Evolutionary conservation across 2,888 invertebrate genomes (phyloP).

Genomic region (Yponomeuta cagnagella): DNA sequence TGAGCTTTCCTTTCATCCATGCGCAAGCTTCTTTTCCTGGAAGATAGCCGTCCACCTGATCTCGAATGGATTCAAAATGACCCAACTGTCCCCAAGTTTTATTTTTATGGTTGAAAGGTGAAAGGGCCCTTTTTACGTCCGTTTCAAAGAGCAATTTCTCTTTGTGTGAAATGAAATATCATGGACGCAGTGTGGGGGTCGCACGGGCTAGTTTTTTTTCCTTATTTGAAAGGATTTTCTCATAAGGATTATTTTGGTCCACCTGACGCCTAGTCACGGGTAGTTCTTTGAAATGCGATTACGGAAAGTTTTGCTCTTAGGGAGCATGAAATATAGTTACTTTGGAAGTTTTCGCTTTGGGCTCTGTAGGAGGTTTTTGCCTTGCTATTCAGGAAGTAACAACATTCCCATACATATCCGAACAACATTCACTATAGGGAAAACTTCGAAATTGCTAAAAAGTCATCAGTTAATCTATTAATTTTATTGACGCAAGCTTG

Average conservation of each 20-base stretch:
- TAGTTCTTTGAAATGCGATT: neutral
- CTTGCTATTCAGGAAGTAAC: no score
- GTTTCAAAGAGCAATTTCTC: neutral
- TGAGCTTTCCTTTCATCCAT: no score
- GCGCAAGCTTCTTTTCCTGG: no score
- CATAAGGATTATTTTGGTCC: neutral
- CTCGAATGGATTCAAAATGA: neutral
- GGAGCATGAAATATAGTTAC: neutral
- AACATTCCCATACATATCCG: no score
- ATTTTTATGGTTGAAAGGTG: neutral
- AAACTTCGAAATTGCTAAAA: no score
- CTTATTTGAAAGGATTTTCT: neutral
- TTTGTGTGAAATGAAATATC: conserved; percentile 1
- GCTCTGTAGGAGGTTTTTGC: no score
- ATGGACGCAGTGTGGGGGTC: neutral
- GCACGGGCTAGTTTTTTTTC: neutral
- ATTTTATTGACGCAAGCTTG: no score
- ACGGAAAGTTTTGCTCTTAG: neutral
- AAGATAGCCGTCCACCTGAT: neutral
- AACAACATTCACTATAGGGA: no score
- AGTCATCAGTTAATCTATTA: no score
- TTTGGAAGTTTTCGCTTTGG: neutral
- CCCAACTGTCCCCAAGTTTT: neutral
- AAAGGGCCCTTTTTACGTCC: neutral
- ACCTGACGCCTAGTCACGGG: neutral